Evolutionary conservation across 2,113 vertebrate genomes (phyloP), one percentile per base, ranked within the genome.

Genomic region (Salvator merianae): DNA sequence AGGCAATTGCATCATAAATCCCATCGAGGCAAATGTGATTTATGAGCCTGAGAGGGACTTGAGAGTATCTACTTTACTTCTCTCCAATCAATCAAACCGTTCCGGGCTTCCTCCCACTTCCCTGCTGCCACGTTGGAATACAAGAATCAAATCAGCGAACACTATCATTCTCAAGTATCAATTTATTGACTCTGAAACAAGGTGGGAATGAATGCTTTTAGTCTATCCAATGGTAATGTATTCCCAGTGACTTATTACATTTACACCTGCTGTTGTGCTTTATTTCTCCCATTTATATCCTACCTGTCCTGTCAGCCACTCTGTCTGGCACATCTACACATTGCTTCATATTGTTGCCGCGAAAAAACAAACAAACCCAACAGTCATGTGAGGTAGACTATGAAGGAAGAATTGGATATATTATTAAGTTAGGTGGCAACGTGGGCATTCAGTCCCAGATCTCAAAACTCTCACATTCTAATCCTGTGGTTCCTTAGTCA

Each of bases 11-110:
- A 50, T 73, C 53, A 36, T 85, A 65, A 85, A 73, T 79, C 83
- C 69, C 77, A 79, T 79, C 65, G 77, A 85, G 40, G 55, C 77
- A 85, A 85, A 79, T 73, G 83, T 50, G 77, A 79, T 85, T 73
- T 79, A 73, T 72, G 69, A 85, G 69, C 24, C 77, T 8, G 38
- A 47, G n/a, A 50, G 38, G n/a, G 50, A 34, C 76, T 73, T 18
- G n/a, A 47, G 83, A 73, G 43, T 79, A 24, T 26, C 55, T 47
- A 38, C 59, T 79, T 73, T 30, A 18, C 55, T 79, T 72, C 55
- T 63, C 59, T 30, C 38, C 83, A 72, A 79, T 85, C 83, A 73
- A 79, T 79, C 83, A 85, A 63, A 72, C 72, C 55, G 30, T 6
- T 85, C 40, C 24, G 26, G 1, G 30, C n/a, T 36, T 50, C 68